These are phyloP conservation scores for Platorchestia sp. DNA, from an alignment of 1,140 invertebrate genomes.

Conservation along the genomic window DNA sequence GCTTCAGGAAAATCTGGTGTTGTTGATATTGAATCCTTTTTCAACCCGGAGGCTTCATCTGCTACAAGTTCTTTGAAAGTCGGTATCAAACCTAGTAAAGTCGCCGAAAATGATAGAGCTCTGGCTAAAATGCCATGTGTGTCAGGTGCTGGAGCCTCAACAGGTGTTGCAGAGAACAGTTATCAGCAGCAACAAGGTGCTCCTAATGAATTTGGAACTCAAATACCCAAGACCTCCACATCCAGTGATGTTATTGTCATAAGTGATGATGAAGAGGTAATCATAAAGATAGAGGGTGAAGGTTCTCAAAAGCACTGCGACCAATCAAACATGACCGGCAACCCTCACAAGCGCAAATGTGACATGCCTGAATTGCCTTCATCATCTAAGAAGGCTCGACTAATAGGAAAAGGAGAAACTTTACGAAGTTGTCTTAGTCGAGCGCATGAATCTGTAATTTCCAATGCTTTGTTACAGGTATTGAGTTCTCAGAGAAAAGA, in stretches of 20 bases:
- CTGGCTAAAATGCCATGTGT: not conserved
- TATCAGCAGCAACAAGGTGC: not conserved
- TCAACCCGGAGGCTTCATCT: not conserved
- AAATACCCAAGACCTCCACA: not conserved
- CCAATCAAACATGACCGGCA: not conserved
- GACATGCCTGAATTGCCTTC: not conserved
- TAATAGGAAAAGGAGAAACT: not conserved
- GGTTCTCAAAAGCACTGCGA: not conserved
- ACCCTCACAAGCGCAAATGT: not conserved
- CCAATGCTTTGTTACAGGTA: not conserved
- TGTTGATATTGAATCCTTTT: not conserved
- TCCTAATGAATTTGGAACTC: not conserved
- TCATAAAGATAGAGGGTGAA: not conserved
- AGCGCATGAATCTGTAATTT: not conserved
- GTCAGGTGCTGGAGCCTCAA: not conserved
- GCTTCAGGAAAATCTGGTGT: not conserved
- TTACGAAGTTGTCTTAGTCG: not conserved
- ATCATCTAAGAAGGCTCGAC: not conserved
- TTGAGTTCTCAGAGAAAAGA: not conserved
- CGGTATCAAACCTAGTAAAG: not conserved
- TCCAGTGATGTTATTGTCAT: not conserved
- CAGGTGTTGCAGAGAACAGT: not conserved
- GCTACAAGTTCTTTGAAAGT: not conserved
- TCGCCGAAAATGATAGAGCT: not conserved
- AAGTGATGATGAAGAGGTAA: conserved; percentile 12